A percentile compares a stretch with the other conserved stretches of the same genome.
Conservation (phyloP, 1,140 invertebrate genomes). For the Temnothorax curvispinosus region DNA sequence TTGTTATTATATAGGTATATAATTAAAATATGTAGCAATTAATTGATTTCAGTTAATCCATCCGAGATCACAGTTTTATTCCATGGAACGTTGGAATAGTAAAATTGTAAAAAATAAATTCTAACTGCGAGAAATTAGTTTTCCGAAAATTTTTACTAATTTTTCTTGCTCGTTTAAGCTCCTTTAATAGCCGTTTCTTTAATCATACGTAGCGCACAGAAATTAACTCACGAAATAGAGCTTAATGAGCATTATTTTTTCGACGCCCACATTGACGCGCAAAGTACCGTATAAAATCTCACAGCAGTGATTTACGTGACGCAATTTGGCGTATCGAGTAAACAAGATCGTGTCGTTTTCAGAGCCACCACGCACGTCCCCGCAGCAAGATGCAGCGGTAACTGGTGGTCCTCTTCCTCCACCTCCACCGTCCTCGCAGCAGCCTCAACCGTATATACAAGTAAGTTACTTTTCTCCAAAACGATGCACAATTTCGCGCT, state of each 20-base stretch:
- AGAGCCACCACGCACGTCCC: conserved; percentile 91
- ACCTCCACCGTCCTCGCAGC: conserved; percentile 81
- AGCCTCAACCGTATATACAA: conserved; percentile 83
- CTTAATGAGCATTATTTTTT: background rate
- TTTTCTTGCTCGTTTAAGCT: background rate
- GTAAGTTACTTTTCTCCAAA: conserved; percentile 65
- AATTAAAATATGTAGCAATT: background rate
- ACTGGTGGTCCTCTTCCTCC: conserved; percentile 83
- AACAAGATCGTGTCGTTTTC: conserved; percentile 49
- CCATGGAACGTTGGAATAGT: background rate
- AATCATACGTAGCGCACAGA: background rate
- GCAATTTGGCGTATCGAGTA: conserved; percentile 6
- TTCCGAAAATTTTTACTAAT: background rate
- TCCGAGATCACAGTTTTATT: background rate
- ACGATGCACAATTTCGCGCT: background rate
- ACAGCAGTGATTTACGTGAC: background rate
- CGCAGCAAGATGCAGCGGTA: conserved; percentile 89
- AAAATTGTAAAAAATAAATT: background rate
- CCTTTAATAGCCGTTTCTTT: background rate
- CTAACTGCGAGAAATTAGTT: background rate
- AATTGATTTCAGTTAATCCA: background rate
- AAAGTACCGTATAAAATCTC: background rate
- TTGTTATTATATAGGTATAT: background rate
- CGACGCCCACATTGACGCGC: background rate
- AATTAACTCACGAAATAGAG: background rate